Evolutionary conservation across 1,140 invertebrate species (phyloP).

Genomic region (Luehdorfia chinensis): DNA sequence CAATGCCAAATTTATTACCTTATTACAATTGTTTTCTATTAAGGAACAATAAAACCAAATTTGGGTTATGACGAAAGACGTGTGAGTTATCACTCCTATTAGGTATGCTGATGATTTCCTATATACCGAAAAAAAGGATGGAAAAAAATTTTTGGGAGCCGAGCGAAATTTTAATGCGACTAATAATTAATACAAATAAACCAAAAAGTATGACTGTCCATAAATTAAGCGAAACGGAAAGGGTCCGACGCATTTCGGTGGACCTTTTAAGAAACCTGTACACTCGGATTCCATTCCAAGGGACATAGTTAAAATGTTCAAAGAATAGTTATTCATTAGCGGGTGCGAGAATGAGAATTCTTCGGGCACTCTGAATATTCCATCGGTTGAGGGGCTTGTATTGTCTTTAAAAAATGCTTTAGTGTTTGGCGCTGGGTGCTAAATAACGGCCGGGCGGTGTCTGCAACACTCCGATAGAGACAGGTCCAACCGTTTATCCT

Average conservation of each 20-base stretch:
- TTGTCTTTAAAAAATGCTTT: slow-evolving; percentile 73
- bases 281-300: slow-evolving; percentile 70
- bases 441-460: slow-evolving; percentile 57
- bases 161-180: slow-evolving; percentile 55
- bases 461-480: slow-evolving; percentile 41
- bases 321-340: slow-evolving; percentile 77
- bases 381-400: slow-evolving; percentile 60
- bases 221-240: slow-evolving; percentile 72
- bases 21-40: slow-evolving; percentile 55
- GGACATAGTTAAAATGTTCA: slow-evolving; percentile 75
- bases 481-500: slow-evolving; percentile 47
- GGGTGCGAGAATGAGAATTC: slow-evolving; percentile 75
- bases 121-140: slow-evolving; percentile 19
- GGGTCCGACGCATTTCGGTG: slow-evolving; percentile 63
- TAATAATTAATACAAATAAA: slow-evolving; percentile 71
- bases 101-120: slow-evolving; percentile 23
- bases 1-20: slow-evolving; percentile 50
- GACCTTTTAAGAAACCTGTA: slow-evolving; percentile 74
- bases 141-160: slow-evolving; percentile 20
- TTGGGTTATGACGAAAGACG: background rate
- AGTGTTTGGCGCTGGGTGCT: slow-evolving; percentile 45
- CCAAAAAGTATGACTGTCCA: slow-evolving; percentile 59
- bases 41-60: slow-evolving; percentile 35
- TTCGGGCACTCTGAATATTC: slow-evolving; percentile 69
- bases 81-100: slow-evolving; percentile 32